Conservation (phyloP, 2,113 vertebrate species). For the Promerops cafer region DNA sequence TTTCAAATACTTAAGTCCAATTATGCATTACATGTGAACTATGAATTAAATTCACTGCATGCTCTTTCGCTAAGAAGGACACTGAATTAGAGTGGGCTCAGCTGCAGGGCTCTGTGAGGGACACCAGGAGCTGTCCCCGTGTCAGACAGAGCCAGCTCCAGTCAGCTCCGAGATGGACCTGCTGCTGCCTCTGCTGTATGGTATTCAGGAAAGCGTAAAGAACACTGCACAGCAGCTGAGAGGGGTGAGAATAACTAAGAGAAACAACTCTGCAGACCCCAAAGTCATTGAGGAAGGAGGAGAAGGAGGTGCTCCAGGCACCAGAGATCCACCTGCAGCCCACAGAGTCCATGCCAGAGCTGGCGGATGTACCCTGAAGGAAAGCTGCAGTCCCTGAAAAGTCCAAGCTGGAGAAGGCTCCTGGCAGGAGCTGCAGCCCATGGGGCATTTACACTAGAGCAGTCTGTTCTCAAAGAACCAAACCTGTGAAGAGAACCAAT, state of each 20-base stretch:
- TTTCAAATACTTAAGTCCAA: constrained; percentile 52
- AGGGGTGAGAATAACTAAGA: background rate
- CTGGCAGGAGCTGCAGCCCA: background rate
- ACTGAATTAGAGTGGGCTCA: background rate
- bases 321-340: background rate
- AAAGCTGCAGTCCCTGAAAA: background rate
- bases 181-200: background rate
- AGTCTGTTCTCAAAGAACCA: background rate
- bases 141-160: background rate
- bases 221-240: background rate
- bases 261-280: background rate
- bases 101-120: background rate
- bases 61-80: background rate
- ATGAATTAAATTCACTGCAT: background rate
- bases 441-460: background rate
- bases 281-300: background rate
- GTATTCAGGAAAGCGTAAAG: background rate
- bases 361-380: background rate
- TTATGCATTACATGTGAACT: background rate
- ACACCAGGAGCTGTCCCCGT: background rate
- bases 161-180: background rate
- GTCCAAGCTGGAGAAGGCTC: background rate
- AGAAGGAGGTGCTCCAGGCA: background rate
- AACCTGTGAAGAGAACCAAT: background rate
- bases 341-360: fast-evolving